A percentile compares a stretch with the other conserved stretches of the same genome.
Conservation (phyloP, 2,888 invertebrate species). For the Seira sanloemensis region DNA sequence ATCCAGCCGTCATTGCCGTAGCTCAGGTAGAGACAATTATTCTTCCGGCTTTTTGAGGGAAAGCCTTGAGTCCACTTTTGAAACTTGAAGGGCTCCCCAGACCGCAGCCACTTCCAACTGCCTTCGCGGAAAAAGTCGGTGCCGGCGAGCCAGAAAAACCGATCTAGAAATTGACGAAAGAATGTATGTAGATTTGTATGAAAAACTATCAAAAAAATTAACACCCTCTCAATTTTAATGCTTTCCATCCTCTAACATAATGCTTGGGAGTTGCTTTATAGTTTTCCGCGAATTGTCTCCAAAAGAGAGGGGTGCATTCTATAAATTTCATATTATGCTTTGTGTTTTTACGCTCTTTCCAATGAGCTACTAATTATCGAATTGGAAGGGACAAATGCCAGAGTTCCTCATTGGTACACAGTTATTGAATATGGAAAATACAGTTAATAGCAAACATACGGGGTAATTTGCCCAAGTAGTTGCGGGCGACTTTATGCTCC, state of each 20-base stretch:
- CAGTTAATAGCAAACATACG: constrained; percentile 48
- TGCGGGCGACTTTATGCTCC: constrained; percentile 57
- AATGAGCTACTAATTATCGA: no score
- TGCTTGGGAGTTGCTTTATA: no score
- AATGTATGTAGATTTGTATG: no score
- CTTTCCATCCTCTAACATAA: no score
- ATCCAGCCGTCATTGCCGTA: constrained; percentile 65
- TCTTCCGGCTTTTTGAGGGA: constrained; percentile 57
- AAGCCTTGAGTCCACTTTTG: constrained; percentile 62
- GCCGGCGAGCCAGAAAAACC: constrained; percentile 65
- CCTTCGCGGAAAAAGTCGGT: constrained; percentile 65
- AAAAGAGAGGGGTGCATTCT: no score
- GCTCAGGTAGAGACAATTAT: constrained; percentile 61
- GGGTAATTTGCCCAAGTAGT: constrained; percentile 60
- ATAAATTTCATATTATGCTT: background rate
- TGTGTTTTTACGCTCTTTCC: no score
- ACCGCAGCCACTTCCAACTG: constrained; percentile 59
- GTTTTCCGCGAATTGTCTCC: no score
- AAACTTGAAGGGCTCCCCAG: constrained; percentile 58
- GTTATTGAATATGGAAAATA: no score
- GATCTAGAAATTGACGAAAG: constrained; percentile 28
- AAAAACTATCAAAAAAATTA: no score
- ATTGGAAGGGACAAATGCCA: no score
- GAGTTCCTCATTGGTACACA: no score
- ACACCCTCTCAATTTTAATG: no score